Conservation (phyloP, 2,888 invertebrate species). For the Spilarctia lutea region DNA sequence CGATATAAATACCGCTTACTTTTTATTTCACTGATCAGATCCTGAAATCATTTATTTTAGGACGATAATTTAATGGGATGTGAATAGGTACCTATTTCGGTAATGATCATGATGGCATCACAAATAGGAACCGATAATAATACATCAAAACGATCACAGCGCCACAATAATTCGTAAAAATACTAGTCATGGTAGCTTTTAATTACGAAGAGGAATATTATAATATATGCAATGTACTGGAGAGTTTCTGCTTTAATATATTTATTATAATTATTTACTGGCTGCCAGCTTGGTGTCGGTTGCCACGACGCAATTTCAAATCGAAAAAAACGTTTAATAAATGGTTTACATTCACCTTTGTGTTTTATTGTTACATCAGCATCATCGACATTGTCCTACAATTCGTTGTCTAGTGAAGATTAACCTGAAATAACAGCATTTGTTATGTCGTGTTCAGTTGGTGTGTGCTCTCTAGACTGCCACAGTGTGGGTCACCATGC, state of each 20-base stretch:
- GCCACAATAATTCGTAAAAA: slow-evolving; percentile 51
- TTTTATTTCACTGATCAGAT: neutral
- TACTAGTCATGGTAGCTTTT: slow-evolving; percentile 71
- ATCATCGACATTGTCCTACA: neutral
- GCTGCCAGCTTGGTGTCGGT: slow-evolving; percentile 39
- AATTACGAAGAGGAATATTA: slow-evolving; percentile 64
- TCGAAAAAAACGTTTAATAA: slow-evolving; percentile 65
- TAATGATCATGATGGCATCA: no score
- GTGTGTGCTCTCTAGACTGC: no score
- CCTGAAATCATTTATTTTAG: neutral
- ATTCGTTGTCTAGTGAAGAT: no score
- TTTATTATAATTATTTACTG: slow-evolving; percentile 60
- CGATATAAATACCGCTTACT: no score
- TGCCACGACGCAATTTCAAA: slow-evolving; percentile 56
- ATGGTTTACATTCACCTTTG: slow-evolving; percentile 73
- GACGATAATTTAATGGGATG: neutral
- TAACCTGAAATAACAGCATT: no score
- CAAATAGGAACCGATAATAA: neutral
- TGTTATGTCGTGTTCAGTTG: no score
- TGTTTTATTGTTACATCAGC: slow-evolving; percentile 43
- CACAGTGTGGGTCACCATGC: no score
- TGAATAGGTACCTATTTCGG: neutral
- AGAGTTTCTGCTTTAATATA: slow-evolving; percentile 74
- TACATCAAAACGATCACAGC: slow-evolving; percentile 49
- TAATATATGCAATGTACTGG: slow-evolving; percentile 58